These are phyloP conservation scores for Sebastes minor DNA, from an alignment of 2,797 vertebrate genomes.

Conservation along the genomic window DNA sequence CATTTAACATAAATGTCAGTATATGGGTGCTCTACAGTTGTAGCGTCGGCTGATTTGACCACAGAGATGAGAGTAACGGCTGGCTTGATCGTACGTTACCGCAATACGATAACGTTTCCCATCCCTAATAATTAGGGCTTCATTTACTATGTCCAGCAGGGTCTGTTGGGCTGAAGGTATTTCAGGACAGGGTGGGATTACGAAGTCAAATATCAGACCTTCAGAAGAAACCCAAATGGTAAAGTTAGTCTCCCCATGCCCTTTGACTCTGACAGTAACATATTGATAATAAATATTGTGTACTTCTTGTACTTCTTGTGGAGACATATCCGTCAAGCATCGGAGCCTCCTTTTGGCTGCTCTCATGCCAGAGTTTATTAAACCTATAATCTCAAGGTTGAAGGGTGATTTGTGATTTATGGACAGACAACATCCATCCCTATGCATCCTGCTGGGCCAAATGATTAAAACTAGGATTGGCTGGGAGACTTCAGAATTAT, in stretches of 20 bases:
- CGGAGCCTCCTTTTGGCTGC: neutral
- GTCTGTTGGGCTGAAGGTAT: neutral
- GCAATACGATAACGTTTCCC: too few species aligned
- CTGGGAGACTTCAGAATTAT: neutral
- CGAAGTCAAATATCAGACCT: neutral
- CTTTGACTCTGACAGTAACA: neutral
- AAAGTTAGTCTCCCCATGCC: neutral
- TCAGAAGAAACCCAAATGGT: neutral
- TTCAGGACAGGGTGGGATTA: neutral
- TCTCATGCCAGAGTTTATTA: neutral
- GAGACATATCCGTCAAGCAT: neutral
- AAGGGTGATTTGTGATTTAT: neutral
- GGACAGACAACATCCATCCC: neutral
- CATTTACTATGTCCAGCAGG: too few species aligned
- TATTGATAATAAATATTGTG: neutral
- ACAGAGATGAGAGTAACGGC: fast-evolving
- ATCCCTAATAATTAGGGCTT: too few species aligned
- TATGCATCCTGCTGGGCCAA: neutral
- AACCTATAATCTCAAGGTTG: neutral
- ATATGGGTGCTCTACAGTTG: too few species aligned
- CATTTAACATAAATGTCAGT: too few species aligned
- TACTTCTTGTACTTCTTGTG: neutral
- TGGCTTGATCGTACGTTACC: too few species aligned
- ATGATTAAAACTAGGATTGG: neutral
- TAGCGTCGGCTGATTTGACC: too few species aligned